A percentile compares a stretch with the other conserved stretches of the same genome.
phyloP scores from a whole-genome alignment of 2,113 vertebrate species.

The Crotalus helleri region DNA sequence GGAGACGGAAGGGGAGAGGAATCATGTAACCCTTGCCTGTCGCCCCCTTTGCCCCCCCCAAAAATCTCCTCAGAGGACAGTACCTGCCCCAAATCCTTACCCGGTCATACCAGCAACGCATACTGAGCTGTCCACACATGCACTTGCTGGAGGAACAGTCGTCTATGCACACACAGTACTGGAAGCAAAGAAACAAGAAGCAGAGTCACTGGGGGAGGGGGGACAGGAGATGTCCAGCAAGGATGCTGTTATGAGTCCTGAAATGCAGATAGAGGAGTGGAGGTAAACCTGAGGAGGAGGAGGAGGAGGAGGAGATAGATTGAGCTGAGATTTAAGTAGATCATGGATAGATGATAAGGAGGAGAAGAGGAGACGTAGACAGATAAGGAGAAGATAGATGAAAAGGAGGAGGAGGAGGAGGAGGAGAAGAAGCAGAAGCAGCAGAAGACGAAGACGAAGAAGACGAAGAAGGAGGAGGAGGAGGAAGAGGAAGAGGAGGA shows the following conservation, averaged over 20 bases:
- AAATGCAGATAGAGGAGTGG: neutral
- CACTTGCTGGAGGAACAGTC: slow-evolving; percentile 94
- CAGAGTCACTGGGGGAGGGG: neutral
- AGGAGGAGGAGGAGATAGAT: too few species aligned
- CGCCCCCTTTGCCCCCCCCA: neutral
- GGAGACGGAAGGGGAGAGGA: neutral
- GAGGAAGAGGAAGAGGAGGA: neutral
- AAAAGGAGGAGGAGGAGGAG: too few species aligned
- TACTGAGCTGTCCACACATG: slow-evolving; percentile 94
- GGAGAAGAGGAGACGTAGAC: too few species aligned
- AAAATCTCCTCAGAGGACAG: too few species aligned
- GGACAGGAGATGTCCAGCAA: rapidly evolving
- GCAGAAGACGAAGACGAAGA: too few species aligned
- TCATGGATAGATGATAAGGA: too few species aligned
- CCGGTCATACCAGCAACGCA: slow-evolving; percentile 92
- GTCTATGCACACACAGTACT: slow-evolving; percentile 94
- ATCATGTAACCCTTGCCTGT: neutral
- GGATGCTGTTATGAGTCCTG: neutral
- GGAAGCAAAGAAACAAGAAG: slow-evolving; percentile 33
- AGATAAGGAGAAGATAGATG: neutral
- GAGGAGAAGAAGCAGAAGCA: neutral
- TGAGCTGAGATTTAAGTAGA: too few species aligned
- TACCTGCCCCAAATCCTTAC: slow-evolving; percentile 66
- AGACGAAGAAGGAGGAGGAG: neutral
- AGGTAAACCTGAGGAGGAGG: neutral